Evolutionary conservation across 2,888 invertebrate species (phyloP).

Genomic region (Tipula unca): DNA sequence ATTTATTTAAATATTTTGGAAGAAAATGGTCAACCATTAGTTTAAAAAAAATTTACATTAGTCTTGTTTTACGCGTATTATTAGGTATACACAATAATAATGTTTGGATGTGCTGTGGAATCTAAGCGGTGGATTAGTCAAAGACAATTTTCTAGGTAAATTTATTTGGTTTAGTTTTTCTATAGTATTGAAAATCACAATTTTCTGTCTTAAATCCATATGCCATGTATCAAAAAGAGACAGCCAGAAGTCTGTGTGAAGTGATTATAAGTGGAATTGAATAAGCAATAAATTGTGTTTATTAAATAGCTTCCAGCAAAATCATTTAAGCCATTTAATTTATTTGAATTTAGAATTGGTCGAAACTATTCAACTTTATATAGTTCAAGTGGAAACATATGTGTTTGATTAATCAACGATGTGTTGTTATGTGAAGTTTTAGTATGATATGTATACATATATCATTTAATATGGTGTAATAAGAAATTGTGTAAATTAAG

Average conservation of each 20-base stretch:
- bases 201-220: not conserved
- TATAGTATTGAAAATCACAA: too few species aligned
- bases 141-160: not conserved
- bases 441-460: not conserved
- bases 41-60: not conserved
- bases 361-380: not conserved
- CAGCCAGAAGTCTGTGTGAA: not conserved
- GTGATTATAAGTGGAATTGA: not conserved
- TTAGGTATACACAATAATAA: too few species aligned
- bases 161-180: too few species aligned
- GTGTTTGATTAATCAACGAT: not conserved
- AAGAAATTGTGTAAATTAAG: not conserved
- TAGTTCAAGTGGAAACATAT: not conserved
- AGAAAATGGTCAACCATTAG: not conserved
- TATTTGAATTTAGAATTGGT: not conserved
- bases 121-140: conserved; percentile 9
- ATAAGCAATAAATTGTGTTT: not conserved
- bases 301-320: not conserved
- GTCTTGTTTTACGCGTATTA: not conserved
- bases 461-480: not conserved
- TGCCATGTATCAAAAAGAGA: not conserved
- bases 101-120: conserved; percentile 10
- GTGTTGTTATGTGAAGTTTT: not conserved
- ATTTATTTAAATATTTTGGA: not conserved
- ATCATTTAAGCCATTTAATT: not conserved